Percentiles rank a stretch among this genome's conserved stretches.
phyloP scores from a whole-genome alignment of 2,113 vertebrate species.

The Vombatus ursinus region DNA sequence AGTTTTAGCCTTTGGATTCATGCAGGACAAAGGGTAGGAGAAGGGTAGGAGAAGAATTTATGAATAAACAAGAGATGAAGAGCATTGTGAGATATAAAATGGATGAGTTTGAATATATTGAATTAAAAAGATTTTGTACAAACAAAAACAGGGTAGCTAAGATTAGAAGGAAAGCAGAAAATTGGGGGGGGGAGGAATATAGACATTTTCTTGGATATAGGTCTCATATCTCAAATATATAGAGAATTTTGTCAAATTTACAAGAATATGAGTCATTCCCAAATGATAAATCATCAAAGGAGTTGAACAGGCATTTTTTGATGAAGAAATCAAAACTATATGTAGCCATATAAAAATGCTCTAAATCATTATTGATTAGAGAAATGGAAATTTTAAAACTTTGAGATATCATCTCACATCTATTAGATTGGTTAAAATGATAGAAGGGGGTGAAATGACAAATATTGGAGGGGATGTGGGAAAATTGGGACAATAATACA shows the following conservation, averaged over 20 bases:
- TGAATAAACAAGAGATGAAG: too few species aligned
- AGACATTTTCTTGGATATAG: neutral
- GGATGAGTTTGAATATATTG: too few species aligned
- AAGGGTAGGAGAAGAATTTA: too few species aligned
- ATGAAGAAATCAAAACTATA: too few species aligned
- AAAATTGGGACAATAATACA: neutral
- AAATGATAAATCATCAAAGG: neutral
- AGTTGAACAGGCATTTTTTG: neutral
- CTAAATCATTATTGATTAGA: too few species aligned
- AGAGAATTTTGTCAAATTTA: neutral
- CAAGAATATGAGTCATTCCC: neutral
- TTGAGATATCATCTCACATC: too few species aligned
- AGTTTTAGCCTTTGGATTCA: neutral
- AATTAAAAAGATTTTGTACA: too few species aligned
- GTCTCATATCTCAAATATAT: neutral
- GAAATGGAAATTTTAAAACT: too few species aligned
- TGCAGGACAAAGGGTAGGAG: neutral
- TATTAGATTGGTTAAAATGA: neutral
- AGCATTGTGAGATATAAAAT: too few species aligned
- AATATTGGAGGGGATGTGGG: neutral
- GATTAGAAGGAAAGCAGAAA: too few species aligned
- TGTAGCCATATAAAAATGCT: too few species aligned
- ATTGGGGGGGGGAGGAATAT: neutral
- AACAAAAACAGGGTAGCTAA: too few species aligned
- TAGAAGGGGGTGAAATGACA: neutral